Evolutionary conservation across 1,140 invertebrate genomes (phyloP).

Genomic region (Rhizoglyphus robini): DNA sequence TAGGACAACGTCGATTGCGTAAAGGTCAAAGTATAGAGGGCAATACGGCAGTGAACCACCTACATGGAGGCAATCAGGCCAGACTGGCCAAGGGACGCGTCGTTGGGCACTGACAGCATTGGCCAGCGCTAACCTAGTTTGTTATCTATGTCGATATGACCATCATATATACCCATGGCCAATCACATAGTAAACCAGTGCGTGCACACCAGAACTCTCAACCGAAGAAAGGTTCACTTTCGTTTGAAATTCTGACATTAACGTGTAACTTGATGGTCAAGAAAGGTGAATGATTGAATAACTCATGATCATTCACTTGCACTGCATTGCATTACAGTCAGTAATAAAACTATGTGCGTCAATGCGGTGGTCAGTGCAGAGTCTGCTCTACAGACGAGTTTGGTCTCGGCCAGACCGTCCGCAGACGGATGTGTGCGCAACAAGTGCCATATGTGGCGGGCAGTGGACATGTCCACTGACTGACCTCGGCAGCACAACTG

Average conservation of each 20-base stretch:
- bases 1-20: neutral
- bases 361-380: neutral
- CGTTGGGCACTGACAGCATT: neutral
- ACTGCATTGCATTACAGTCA: neutral
- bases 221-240: neutral
- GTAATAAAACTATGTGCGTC: neutral
- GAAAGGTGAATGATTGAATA: neutral
- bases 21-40: neutral
- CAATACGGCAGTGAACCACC: neutral
- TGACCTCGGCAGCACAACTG: neutral
- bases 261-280: neutral
- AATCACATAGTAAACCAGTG: too few relatives aligned
- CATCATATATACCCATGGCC: neutral
- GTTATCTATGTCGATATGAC: neutral
- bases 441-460: conserved; percentile 9
- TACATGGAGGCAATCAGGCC: neutral
- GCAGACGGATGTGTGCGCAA: neutral
- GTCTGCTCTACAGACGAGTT: too few relatives aligned
- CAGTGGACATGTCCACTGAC: neutral
- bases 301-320: neutral
- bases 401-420: neutral
- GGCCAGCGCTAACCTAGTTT: neutral
- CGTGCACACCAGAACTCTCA: too few relatives aligned
- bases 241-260: neutral
- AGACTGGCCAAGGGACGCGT: neutral